A percentile compares a stretch with the other conserved stretches of the same genome.
Conservation (phyloP, 2,113 vertebrate species). For the Symphodus melops region DNA sequence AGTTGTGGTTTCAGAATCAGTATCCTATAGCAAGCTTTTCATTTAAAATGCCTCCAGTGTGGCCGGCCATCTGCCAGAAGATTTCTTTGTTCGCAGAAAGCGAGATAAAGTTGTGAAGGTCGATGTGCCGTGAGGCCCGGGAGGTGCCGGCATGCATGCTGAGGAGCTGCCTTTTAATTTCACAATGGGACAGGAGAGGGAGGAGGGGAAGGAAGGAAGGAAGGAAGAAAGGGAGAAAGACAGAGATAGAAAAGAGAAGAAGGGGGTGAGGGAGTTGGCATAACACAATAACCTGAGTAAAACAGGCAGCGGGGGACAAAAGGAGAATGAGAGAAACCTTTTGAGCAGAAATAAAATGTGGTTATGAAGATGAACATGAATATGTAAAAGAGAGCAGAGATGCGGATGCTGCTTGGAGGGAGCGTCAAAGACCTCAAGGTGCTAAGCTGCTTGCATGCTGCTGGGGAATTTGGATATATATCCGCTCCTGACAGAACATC, state of each 20-base stretch:
- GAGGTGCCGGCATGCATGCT: conserved; percentile 58
- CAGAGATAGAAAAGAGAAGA: not conserved
- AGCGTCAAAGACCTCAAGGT: conserved; percentile 43
- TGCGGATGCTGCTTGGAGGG: conserved; percentile 19
- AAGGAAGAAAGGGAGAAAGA: conserved; percentile 4
- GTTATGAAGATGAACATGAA: conserved; percentile 37
- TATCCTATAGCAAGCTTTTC: conserved; percentile 25
- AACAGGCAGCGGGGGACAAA: conserved; percentile 5
- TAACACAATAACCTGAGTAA: conserved; percentile 32
- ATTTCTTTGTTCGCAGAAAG: conserved; percentile 53
- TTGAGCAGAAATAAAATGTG: conserved; percentile 25
- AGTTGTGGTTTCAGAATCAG: conserved; percentile 4
- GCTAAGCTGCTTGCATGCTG: conserved; percentile 33
- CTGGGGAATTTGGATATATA: conserved; percentile 33
- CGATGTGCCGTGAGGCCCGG: conserved; percentile 41
- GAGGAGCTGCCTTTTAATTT: conserved; percentile 59
- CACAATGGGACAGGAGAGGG: conserved; percentile 23
- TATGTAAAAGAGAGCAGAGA: conserved; percentile 16
- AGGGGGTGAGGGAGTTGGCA: conserved; percentile 13
- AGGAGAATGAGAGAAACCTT: conserved; percentile 18
- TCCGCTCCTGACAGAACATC: conserved; percentile 39
- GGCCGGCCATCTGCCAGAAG: conserved; percentile 55
- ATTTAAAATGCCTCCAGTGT: conserved; percentile 40
- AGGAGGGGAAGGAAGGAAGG: not conserved
- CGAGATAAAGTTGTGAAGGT: conserved; percentile 74